Evolutionary conservation across 1,140 invertebrate genomes (phyloP).

Genomic region (Gryon sp.): DNA sequence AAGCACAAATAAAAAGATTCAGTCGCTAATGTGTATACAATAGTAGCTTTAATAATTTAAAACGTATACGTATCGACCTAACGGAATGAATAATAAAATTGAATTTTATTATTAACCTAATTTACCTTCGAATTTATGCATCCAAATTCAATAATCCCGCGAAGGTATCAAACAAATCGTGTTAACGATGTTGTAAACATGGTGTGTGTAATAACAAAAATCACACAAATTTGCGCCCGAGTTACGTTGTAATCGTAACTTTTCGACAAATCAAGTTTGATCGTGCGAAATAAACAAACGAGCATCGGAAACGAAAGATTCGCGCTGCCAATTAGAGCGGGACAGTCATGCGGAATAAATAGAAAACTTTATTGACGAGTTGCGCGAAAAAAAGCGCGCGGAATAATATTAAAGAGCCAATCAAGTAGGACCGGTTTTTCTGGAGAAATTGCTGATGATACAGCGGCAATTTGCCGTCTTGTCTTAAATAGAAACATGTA

Average conservation of each 20-base stretch:
- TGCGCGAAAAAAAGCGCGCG: conserved; percentile 19
- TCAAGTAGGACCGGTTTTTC: conserved; percentile 40
- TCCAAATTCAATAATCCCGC: too few relatives aligned
- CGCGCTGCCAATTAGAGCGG: conserved; percentile 42
- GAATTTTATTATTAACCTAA: too few relatives aligned
- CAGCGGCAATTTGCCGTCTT: conserved; percentile 40
- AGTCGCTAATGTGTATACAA: too few relatives aligned
- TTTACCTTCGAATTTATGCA: too few relatives aligned
- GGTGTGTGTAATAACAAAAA: too few relatives aligned
- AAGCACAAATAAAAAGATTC: too few relatives aligned
- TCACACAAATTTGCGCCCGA: too few relatives aligned
- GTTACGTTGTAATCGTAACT: neutral
- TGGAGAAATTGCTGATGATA: conserved; percentile 32
- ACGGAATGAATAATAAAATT: too few relatives aligned
- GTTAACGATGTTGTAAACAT: too few relatives aligned
- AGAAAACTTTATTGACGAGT: conserved; percentile 39
- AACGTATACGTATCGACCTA: too few relatives aligned
- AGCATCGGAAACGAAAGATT: conserved; percentile 11
- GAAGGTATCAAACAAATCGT: too few relatives aligned
- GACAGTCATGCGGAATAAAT: conserved; percentile 34
- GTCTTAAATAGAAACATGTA: conserved; percentile 27
- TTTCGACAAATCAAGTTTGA: conserved; percentile 1
- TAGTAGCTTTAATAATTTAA: too few relatives aligned
- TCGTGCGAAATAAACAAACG: conserved; percentile 23
- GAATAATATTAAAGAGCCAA: conserved; percentile 35